Percentiles rank a stretch among this genome's conserved stretches.
Conservation (phyloP, 1,140 invertebrate genomes). For the Marisa cornuarietis region DNA sequence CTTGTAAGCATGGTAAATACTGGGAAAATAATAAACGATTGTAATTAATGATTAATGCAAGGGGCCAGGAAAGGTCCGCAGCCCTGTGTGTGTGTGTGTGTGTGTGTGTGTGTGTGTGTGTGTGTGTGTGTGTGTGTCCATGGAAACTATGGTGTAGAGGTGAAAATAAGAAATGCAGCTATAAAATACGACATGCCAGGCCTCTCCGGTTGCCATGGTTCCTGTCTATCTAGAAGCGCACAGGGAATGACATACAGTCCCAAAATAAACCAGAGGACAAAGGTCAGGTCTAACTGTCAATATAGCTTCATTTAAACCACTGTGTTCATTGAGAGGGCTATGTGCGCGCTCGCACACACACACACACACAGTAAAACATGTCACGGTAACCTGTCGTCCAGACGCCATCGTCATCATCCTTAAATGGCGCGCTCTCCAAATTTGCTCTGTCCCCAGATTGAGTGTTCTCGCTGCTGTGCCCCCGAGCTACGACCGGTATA, state of each 20-base stretch:
- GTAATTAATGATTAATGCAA: no score
- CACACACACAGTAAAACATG: background rate
- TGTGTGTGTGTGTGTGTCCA: background rate
- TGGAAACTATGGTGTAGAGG: background rate
- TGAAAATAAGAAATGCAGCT: no score
- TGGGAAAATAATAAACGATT: no score
- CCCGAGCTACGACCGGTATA: no score
- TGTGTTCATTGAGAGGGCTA: background rate
- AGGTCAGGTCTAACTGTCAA: background rate
- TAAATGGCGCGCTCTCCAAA: no score
- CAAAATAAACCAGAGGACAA: background rate
- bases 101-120: slow-evolving; percentile 4
- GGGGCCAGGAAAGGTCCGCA: background rate
- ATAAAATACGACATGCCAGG: background rate
- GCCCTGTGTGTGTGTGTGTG: background rate
- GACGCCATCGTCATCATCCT: no score
- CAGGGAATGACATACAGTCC: background rate
- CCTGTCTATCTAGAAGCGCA: background rate
- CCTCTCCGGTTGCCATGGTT: background rate
- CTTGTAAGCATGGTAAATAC: no score
- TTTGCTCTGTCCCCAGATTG: no score
- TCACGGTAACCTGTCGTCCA: background rate
- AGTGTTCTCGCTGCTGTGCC: no score
- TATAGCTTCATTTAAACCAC: background rate
- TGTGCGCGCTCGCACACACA: background rate